Evolutionary conservation across 2,888 invertebrate genomes (phyloP).

Genomic region (Mellilla xanthometata): DNA sequence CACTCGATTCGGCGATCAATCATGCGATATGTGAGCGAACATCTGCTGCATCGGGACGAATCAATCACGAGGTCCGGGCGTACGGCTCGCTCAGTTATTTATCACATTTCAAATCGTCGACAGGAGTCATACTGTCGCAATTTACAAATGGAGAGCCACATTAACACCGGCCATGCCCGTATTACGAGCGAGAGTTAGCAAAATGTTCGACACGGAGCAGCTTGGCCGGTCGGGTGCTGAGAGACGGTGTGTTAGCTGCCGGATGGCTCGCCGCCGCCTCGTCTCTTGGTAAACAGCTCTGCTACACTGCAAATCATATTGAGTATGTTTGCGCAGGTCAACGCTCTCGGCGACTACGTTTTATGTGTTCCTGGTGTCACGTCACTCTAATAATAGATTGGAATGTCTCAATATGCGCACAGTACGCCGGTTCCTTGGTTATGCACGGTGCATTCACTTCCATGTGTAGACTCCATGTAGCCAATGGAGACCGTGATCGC

Average conservation of each 20-base stretch:
- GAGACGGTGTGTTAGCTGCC: slow-evolving; percentile 67
- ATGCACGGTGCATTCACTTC: slow-evolving; percentile 53
- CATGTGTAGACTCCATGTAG: slow-evolving; percentile 42
- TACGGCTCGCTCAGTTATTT: slow-evolving; percentile 59
- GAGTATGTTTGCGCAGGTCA: slow-evolving; percentile 78
- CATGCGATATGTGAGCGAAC: slow-evolving; percentile 52
- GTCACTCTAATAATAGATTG: slow-evolving; percentile 77
- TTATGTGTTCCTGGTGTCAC: slow-evolving; percentile 81
- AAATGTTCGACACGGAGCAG: slow-evolving; percentile 43
- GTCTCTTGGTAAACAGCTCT: slow-evolving; percentile 78
- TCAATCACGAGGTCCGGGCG: slow-evolving; percentile 66
- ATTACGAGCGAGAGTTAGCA: slow-evolving; percentile 44
- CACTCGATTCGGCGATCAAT: slow-evolving; percentile 55
- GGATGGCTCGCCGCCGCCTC: slow-evolving; percentile 67
- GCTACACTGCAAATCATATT: slow-evolving; percentile 76
- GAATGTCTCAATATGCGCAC: slow-evolving; percentile 70
- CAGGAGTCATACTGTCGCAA: slow-evolving; percentile 55
- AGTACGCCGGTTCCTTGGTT: slow-evolving; percentile 62
- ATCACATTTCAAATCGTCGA: slow-evolving; percentile 58
- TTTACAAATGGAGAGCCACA: slow-evolving; percentile 51
- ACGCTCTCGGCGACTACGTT: slow-evolving; percentile 70
- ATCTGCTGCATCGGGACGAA: slow-evolving; percentile 59
- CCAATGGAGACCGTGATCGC: slow-evolving; percentile 47
- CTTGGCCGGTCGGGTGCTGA: slow-evolving; percentile 54
- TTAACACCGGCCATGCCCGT: slow-evolving; percentile 38